Conservation (phyloP, 2,797 vertebrate species). For the Pantherophis alleghaniensis region DNA sequence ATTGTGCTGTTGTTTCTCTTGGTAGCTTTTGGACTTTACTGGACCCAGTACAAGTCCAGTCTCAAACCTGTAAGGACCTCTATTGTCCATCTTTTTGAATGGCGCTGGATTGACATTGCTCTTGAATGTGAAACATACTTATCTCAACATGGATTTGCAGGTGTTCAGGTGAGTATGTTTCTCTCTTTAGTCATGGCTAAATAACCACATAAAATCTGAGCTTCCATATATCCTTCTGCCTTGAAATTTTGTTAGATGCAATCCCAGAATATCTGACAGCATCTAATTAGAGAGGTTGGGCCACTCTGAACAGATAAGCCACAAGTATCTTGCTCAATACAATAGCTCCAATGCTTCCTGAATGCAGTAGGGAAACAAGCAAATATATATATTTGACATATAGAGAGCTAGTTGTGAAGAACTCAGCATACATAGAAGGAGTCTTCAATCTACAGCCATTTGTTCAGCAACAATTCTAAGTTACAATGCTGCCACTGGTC, state of each 20-base stretch:
- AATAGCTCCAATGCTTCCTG: background rate
- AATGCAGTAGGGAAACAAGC: background rate
- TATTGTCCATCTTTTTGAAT: conserved; percentile 90
- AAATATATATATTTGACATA: background rate
- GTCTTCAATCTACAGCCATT: background rate
- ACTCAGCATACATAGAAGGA: background rate
- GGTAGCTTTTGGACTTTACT: conserved; percentile 68
- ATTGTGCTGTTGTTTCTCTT: conserved; percentile 74
- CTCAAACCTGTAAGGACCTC: conserved; percentile 70
- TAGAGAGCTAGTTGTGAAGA: background rate
- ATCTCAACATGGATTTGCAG: conserved; percentile 84
- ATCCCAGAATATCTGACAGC: background rate
- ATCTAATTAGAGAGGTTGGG: background rate
- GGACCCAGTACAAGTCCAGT: conserved; percentile 79
- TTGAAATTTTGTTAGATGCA: background rate
- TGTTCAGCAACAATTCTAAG: background rate
- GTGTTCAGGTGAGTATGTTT: conserved; percentile 83
- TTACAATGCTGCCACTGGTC: background rate
- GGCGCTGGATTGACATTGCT: conserved; percentile 87
- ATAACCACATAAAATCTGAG: background rate
- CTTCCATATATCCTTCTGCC: background rate
- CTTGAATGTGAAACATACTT: conserved; percentile 84
- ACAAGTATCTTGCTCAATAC: background rate
- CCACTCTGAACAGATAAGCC: background rate
- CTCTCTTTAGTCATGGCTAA: background rate